Percentiles rank a stretch among this genome's conserved stretches.
Conservation (phyloP, 2,888 invertebrate species). For the Caenorhabditis uteleia region DNA sequence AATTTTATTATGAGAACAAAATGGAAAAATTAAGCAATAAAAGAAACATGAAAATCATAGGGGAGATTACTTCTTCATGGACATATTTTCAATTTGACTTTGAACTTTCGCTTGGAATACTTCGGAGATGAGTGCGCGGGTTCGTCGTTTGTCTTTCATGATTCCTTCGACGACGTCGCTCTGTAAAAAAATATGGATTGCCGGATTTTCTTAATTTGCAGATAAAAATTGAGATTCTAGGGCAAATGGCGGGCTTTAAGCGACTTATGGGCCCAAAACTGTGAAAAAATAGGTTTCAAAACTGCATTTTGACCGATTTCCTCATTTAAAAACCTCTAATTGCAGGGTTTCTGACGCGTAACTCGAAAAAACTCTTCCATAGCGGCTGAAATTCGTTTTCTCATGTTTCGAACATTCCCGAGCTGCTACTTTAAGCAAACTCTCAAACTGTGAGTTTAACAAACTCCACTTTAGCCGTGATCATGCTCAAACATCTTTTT, state of each 20-base stretch:
- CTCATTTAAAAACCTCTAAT: no score
- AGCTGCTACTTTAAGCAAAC: no score
- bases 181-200: no score
- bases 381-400: no score
- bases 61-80: conserved; percentile 3
- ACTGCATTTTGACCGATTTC: no score
- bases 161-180: conserved; percentile 46
- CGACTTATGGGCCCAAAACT: no score
- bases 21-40: neutral
- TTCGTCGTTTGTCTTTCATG: conserved; percentile 40
- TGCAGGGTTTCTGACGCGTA: no score
- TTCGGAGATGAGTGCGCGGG: conserved; percentile 44
- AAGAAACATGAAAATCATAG: conserved; percentile 1
- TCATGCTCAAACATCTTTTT: neutral
- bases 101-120: conserved; percentile 50
- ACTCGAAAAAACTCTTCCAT: no score
- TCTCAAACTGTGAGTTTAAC: no score
- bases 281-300: no score
- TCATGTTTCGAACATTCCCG: no score
- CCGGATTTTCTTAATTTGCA: no score
- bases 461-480: neutral
- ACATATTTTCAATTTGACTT: conserved; percentile 38
- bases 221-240: conserved; percentile 76
- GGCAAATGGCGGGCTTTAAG: conserved; percentile 81
- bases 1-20: neutral